Evolutionary conservation across 2,797 vertebrate genomes (phyloP), one percentile per base, ranked within the genome.

Genomic region (Eospalax fontanierii): DNA sequence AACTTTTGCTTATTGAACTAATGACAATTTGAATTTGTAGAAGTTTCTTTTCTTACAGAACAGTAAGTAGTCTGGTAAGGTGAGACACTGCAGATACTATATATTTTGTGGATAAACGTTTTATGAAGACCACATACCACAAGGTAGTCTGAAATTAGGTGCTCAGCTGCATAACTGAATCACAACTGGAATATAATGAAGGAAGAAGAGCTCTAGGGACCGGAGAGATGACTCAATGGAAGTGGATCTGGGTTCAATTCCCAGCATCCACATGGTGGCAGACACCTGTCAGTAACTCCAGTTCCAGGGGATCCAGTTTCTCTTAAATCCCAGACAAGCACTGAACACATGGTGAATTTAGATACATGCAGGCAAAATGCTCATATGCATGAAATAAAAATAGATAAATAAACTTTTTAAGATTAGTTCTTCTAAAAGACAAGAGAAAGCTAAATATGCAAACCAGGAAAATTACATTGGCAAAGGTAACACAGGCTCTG

Each of bases 11-110:
- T 66, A 43, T 73, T 87, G 38, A 70, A 15, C 22, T 66, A 59
- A 33, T 35, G 3, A 82, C 38, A 92, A 30, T 94, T 63, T 79
- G 8, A 28, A 57, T 89, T 80, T 83, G 11, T 63, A 79, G 78
- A 28, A 75, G 65, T 28, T 75, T 19, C 11, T 30, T 75, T 93
- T 95, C 59, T 76, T 71, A 21, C 33, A 89, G 38, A 92, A 65
- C 1, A 50, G 43, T 63, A 84, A 93, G 59, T 46, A 15, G 15
- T 18, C 40, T 74, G 24, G 8, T 74, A 59, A 40, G 28, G 22
- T 75, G 10, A 94, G 92, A 86, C 14, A 73, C 6, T 63, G 4
- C 68, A 35, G 46, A 76, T 30, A 28, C 38, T 75, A 50, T 65
- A 54, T 73, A 82, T 80, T 87, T 68, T 89, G 83, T 84, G 4